phyloP scores from a whole-genome alignment of 2,797 vertebrate genomes.

The Syngnathus acus region DNA sequence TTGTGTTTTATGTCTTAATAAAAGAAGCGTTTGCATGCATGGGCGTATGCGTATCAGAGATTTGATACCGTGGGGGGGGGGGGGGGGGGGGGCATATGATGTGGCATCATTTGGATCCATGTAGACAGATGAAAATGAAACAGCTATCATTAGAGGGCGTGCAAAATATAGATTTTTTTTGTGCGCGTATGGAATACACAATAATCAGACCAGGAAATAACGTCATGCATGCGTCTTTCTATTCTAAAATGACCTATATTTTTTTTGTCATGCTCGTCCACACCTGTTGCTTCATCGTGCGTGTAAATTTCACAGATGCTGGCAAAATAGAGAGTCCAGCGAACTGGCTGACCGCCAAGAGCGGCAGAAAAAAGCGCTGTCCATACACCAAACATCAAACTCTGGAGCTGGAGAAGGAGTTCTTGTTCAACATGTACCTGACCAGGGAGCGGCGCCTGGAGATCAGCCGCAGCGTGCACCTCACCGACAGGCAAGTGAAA shows the following conservation, averaged over 20 bases:
- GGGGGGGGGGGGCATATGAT: not conserved
- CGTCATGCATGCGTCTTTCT: not conserved
- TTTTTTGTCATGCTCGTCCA: not conserved
- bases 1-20: not conserved
- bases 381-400: constrained; percentile 98
- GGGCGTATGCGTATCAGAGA: not conserved
- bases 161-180: not conserved
- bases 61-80: too few species aligned
- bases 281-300: constrained; percentile 41
- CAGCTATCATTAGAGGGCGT: not conserved
- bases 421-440: constrained; percentile 99
- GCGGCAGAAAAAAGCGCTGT: constrained; percentile 95
- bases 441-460: constrained; percentile 97
- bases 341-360: constrained; percentile 96
- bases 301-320: constrained; percentile 69
- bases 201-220: too few species aligned
- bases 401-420: constrained; percentile 98
- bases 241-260: not conserved
- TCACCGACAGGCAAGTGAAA: constrained; percentile 99
- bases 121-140: not conserved
- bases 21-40: not conserved
- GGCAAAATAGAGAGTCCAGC: constrained; percentile 83
- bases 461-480: constrained; percentile 97
- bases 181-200: too few species aligned
- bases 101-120: not conserved